Percentiles rank a stretch among this genome's conserved stretches.
These are phyloP conservation scores for Atrina japonica DNA, from an alignment of 2,888 invertebrate genomes.

Conservation along the genomic window DNA sequence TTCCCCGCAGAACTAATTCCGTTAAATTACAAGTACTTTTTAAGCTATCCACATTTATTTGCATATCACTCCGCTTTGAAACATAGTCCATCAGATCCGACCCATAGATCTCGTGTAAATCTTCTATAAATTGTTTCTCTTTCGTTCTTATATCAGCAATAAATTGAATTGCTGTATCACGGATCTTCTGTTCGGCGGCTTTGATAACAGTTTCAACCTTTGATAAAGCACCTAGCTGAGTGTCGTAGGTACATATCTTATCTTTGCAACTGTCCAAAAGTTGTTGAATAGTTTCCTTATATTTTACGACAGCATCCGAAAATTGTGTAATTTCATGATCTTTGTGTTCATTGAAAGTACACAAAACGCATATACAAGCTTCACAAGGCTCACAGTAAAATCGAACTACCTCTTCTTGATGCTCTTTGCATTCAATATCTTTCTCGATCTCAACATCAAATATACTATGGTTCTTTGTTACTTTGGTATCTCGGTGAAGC, in stretches of 20 bases:
- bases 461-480: slow-evolving; percentile 79
- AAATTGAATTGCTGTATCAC: slow-evolving; percentile 78
- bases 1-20: slow-evolving; percentile 80
- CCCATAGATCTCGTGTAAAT: slow-evolving; percentile 79
- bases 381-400: slow-evolving; percentile 81
- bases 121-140: slow-evolving; percentile 79
- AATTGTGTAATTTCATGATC: slow-evolving; percentile 79
- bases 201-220: slow-evolving; percentile 78
- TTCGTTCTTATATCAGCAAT: slow-evolving; percentile 78
- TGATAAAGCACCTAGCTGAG: slow-evolving; percentile 71
- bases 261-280: slow-evolving; percentile 75
- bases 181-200: slow-evolving; percentile 78
- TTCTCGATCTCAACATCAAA: slow-evolving; percentile 81
- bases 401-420: slow-evolving; percentile 79
- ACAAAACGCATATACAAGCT: slow-evolving; percentile 80
- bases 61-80: slow-evolving; percentile 73
- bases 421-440: slow-evolving; percentile 81
- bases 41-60: slow-evolving; percentile 76
- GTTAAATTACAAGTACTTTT: slow-evolving; percentile 80
- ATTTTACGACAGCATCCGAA: slow-evolving; percentile 78
- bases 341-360: slow-evolving; percentile 81
- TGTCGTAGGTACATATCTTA: slow-evolving; percentile 76
- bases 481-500: slow-evolving; percentile 79
- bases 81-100: slow-evolving; percentile 78
- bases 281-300: slow-evolving; percentile 78